Evolutionary conservation across 2,888 invertebrate species (phyloP).

Genomic region (Minunthozetes semirufus): DNA sequence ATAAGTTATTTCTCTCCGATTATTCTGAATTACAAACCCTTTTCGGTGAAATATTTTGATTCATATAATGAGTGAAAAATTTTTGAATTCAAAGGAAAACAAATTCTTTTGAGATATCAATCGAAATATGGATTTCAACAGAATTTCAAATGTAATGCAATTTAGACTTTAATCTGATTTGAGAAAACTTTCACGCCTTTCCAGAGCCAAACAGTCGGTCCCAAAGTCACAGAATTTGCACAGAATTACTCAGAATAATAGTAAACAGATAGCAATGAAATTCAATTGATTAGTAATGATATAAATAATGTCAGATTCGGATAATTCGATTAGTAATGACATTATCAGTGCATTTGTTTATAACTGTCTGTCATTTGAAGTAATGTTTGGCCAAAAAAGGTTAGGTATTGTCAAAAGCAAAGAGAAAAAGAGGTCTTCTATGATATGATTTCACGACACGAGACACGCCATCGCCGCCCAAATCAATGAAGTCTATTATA

Average conservation of each 20-base stretch:
- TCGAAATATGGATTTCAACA: too few relatives aligned
- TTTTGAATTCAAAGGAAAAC: too few relatives aligned
- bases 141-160: not conserved
- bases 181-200: not conserved
- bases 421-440: not conserved
- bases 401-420: not conserved
- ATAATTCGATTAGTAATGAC: not conserved
- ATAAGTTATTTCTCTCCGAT: too few relatives aligned
- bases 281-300: too few relatives aligned
- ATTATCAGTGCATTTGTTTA: not conserved
- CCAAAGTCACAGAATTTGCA: not conserved
- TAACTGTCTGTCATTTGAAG: not conserved
- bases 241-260: not conserved
- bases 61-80: too few relatives aligned
- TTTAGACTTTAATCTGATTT: not conserved
- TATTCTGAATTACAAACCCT: too few relatives aligned
- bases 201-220: not conserved
- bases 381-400: not conserved
- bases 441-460: slow-evolving; percentile 15
- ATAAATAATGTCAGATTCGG: not conserved
- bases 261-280: not conserved
- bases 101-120: too few relatives aligned
- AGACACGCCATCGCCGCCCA: slow-evolving; percentile 31
- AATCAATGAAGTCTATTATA: slow-evolving; percentile 7
- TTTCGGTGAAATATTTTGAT: too few relatives aligned